phyloP scores from a whole-genome alignment of 2,797 vertebrate species.

The Halcyon smyrnensis region DNA sequence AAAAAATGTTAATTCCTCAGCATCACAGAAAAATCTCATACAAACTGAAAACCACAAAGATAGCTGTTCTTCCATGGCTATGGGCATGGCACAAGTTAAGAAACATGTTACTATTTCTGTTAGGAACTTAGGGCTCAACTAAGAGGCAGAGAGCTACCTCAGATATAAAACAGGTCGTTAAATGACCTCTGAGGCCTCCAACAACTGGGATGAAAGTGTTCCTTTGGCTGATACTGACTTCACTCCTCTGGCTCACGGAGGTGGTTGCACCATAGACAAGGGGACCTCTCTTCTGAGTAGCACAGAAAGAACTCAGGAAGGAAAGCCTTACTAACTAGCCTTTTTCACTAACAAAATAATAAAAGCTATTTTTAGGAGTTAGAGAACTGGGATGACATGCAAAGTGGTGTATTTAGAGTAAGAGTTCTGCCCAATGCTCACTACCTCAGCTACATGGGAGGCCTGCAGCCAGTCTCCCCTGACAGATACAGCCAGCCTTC shows the following conservation, averaged over 20 bases:
- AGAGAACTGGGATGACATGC: neutral
- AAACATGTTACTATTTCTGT: neutral
- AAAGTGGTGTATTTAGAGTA: neutral
- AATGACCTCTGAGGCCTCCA: neutral
- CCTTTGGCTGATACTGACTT: neutral
- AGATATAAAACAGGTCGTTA: neutral
- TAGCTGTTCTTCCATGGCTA: neutral
- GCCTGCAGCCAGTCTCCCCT: neutral
- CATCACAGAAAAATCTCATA: neutral
- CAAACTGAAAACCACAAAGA: neutral
- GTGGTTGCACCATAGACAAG: neutral
- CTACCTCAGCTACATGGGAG: neutral
- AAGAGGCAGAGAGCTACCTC: neutral
- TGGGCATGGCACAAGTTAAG: neutral
- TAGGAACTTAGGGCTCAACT: neutral
- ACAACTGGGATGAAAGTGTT: neutral
- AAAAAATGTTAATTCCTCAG: neutral
- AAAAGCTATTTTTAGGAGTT: neutral
- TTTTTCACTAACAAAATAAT: neutral
- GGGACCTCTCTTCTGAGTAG: rapidly evolving
- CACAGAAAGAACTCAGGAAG: neutral
- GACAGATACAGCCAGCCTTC: neutral
- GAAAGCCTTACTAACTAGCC: neutral
- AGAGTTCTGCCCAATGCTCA: neutral
- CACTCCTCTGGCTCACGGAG: neutral